Evolutionary conservation across 2,888 invertebrate genomes (phyloP).

Genomic region (Pseudococcus longispinus): DNA sequence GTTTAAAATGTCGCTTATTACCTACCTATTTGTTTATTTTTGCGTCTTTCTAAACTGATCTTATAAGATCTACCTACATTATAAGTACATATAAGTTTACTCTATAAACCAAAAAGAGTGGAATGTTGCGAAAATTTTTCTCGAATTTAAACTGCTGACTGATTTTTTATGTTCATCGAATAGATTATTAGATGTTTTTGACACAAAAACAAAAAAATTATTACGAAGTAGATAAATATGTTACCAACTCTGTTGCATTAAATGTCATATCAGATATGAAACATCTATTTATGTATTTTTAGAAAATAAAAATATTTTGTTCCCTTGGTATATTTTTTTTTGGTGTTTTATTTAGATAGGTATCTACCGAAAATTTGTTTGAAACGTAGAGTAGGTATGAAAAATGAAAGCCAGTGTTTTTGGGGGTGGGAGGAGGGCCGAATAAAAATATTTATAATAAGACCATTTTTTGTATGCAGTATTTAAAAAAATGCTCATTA

Average conservation of each 20-base stretch:
- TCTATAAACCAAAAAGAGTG: neutral
- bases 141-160: slow-evolving; percentile 24
- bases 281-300: slow-evolving; percentile 47
- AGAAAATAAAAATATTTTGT: slow-evolving; percentile 29
- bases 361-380: too few relatives aligned
- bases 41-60: neutral
- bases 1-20: neutral
- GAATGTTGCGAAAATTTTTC: neutral
- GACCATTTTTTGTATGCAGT: too few relatives aligned
- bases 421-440: too few relatives aligned
- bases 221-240: slow-evolving; percentile 46
- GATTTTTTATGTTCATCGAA: slow-evolving; percentile 34
- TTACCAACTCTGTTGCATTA: slow-evolving; percentile 51
- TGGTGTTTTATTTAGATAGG: neutral
- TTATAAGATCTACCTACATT: neutral
- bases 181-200: slow-evolving; percentile 13
- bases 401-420: too few relatives aligned
- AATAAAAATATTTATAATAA: too few relatives aligned
- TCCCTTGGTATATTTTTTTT: neutral
- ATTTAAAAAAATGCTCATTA: too few relatives aligned
- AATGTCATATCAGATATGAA: slow-evolving; percentile 52
- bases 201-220: slow-evolving; percentile 34
- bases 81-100: neutral
- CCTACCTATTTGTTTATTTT: neutral
- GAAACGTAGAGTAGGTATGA: too few relatives aligned